A percentile compares a stretch with the other conserved stretches of the same genome.
phyloP scores from a whole-genome alignment of 2,888 invertebrate genomes.

The Dichetophora obliterata region DNA sequence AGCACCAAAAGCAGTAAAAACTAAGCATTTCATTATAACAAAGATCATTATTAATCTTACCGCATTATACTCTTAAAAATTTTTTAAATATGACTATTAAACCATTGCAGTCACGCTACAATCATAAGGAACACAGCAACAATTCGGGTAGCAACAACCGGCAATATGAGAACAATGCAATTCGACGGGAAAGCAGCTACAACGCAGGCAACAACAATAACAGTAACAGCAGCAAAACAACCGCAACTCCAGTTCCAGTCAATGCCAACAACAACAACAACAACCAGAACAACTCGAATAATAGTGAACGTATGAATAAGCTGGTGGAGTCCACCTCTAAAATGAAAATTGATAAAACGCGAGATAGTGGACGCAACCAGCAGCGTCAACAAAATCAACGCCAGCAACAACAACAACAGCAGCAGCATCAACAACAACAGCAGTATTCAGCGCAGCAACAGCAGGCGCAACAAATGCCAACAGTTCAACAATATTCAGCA shows the following conservation, averaged over 20 bases:
- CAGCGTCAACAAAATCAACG: conserved; percentile 31
- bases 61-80: no score
- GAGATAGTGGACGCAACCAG: conserved; percentile 34
- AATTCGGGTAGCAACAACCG: conserved; percentile 3
- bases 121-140: conserved; percentile 28
- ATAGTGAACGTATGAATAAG: conserved; percentile 56
- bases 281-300: conserved; percentile 39
- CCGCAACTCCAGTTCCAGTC: background rate
- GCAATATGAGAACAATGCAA: conserved; percentile 13
- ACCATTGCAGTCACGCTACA: conserved; percentile 36
- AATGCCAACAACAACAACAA: conserved; percentile 29
- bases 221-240: conserved; percentile 24
- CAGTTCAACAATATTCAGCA: conserved; percentile 36
- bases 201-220: conserved; percentile 23
- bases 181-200: conserved; percentile 37
- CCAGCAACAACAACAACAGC: conserved; percentile 48
- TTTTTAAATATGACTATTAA: background rate
- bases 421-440: conserved; percentile 60
- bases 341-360: conserved; percentile 56
- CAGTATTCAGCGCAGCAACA: conserved; percentile 48
- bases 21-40: no score
- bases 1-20: no score
- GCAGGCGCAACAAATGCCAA: conserved; percentile 56
- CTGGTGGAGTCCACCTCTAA: conserved; percentile 59
- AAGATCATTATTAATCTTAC: no score